Evolutionary conservation across 2,113 vertebrate genomes (phyloP).

Genomic region (Antechinus stuartii): DNA sequence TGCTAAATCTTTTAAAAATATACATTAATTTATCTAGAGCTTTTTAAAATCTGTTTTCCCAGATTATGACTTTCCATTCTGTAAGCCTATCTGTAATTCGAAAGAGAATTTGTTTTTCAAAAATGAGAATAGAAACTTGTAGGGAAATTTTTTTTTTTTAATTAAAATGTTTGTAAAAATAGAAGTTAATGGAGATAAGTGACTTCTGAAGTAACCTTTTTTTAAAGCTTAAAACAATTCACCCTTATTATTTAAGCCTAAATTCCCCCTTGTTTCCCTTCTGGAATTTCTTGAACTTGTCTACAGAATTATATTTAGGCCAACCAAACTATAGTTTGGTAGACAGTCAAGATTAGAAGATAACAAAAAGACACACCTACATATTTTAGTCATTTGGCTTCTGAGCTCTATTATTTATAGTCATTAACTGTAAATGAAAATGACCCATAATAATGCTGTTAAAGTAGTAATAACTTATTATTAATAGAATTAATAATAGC

Average conservation of each 20-base stretch:
- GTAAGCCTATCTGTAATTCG: conserved; percentile 30
- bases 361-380: neutral
- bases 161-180: neutral
- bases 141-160: neutral
- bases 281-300: neutral
- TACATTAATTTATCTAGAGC: neutral
- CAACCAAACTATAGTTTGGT: neutral
- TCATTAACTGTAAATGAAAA: conserved; percentile 5
- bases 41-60: neutral
- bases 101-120: neutral
- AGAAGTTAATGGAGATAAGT: conserved; percentile 14
- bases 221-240: neutral
- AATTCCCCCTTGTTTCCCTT: neutral
- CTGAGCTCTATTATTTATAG: neutral
- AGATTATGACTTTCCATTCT: neutral
- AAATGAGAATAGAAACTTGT: neutral
- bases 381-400: conserved; percentile 13
- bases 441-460: neutral
- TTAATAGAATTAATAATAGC: neutral
- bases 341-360: neutral
- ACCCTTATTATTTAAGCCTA: neutral
- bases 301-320: neutral
- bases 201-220: conserved; percentile 24
- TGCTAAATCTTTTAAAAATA: neutral
- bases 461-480: conserved; percentile 3